Conservation (phyloP, 2,888 invertebrate species). For the Cryptus armator region DNA sequence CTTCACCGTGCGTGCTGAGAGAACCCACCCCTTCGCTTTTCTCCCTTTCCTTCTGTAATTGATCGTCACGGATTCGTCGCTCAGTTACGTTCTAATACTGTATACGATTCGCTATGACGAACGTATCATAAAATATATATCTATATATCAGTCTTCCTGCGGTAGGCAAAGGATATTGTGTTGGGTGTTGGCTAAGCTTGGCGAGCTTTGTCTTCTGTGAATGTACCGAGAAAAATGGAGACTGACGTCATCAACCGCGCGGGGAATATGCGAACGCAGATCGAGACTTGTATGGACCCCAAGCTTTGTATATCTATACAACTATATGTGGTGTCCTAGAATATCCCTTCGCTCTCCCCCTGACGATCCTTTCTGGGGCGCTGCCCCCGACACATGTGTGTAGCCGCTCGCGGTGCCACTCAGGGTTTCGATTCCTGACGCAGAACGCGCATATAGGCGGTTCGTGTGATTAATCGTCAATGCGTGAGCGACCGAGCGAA, state of each 20-base stretch:
- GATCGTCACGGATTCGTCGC: conserved; percentile 80
- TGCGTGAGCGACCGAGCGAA: conserved; percentile 66
- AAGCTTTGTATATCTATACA: not conserved
- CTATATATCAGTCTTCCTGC: conserved; percentile 45
- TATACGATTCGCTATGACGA: conserved; percentile 29
- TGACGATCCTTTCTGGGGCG: conserved; percentile 45
- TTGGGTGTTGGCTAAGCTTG: conserved; percentile 26
- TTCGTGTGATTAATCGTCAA: conserved; percentile 66
- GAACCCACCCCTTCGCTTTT: conserved; percentile 41
- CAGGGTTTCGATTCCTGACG: conserved; percentile 62
- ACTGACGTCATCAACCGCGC: conserved; percentile 60
- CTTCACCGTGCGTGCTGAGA: conserved; percentile 42
- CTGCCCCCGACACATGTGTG: conserved; percentile 62
- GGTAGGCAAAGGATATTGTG: conserved; percentile 35
- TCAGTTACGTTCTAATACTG: conserved; percentile 54
- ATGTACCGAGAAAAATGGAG: conserved; percentile 46
- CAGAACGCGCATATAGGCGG: conserved; percentile 39
- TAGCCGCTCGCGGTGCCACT: conserved; percentile 58
- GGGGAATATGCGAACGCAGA: conserved; percentile 63
- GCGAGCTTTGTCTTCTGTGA: conserved; percentile 35
- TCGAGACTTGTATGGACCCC: conserved; percentile 53
- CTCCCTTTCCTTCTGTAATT: conserved; percentile 74
- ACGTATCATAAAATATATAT: conserved; percentile 41
- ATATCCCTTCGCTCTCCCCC: conserved; percentile 40
- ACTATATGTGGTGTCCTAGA: conserved; percentile 27